Evolutionary conservation across 2,888 invertebrate species (phyloP), one percentile per base, ranked within the genome.

Genomic region (Ennomos fuscantarius): DNA sequence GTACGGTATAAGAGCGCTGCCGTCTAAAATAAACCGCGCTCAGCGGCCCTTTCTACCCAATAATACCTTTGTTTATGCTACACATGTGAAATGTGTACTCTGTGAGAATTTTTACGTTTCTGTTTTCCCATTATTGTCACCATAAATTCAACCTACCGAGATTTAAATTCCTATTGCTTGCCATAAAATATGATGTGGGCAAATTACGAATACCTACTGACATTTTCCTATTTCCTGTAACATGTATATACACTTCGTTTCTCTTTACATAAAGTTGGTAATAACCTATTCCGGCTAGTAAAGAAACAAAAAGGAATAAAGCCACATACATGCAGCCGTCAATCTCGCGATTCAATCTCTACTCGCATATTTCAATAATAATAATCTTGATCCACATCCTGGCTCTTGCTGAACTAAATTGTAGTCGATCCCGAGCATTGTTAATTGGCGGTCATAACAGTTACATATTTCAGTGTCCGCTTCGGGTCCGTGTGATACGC

Each of bases 391-490:
- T 72, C 66, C 64, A 74, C 71, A 69, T 72, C 69, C 69, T 66
- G 68, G 66, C 73, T 77, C 78, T 69, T 69, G 66, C 82, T 80
- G 74, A 77, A 81, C 74, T 76, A 78, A 82, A 74, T 78, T 78
- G 82, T 79, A 77, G 84, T 72, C 81, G 71, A 82, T 87, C 86
- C 80, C 85, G 83, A 79, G 82, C 82, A 84, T 86, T 79, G 82
- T 88, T 91, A 91, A 91, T 91, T 91, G 86, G 75, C 82, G 75
- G 81, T 89, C 84, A 89, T 90, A 89, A 89, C 78, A 79, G 83
- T 86, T 84, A 87, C 86, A 87, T 86, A 88, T 86, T 89, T 89
- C 79, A 79, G 80, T 75, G 79, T 74, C 73, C 74, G 75, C 54
- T 71, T 73, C 74, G 76, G 74, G 75, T 78, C 69, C 78, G 80